Conservation (phyloP, 64 coral and sea anemone species). For the Pachyseris speciosa region DNA sequence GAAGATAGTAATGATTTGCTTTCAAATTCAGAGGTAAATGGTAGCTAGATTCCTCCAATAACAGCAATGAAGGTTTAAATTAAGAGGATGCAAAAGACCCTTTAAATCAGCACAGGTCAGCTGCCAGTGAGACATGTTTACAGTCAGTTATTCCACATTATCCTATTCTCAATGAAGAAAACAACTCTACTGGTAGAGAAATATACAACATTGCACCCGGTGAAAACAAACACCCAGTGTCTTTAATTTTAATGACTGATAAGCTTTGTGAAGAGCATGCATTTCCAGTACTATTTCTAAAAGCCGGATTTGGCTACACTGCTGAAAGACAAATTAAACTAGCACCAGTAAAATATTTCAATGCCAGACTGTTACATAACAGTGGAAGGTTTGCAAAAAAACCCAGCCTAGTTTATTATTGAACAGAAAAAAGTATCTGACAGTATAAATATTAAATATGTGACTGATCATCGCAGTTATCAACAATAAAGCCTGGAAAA, state of each 20-base stretch:
- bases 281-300: slow-evolving; percentile 53
- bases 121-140: slow-evolving; percentile 32
- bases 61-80: too few relatives aligned
- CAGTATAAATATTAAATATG: too few relatives aligned
- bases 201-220: slow-evolving; percentile 38
- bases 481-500: too few relatives aligned
- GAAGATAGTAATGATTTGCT: too few relatives aligned
- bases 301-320: slow-evolving; percentile 41
- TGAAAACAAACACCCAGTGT: slow-evolving; percentile 43
- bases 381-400: too few relatives aligned
- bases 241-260: slow-evolving; percentile 36
- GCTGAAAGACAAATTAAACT: slow-evolving; percentile 56
- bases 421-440: too few relatives aligned
- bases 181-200: not conserved
- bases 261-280: slow-evolving; percentile 63
- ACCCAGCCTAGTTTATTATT: too few relatives aligned
- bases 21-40: too few relatives aligned
- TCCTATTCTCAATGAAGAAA: not conserved
- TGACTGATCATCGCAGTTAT: too few relatives aligned
- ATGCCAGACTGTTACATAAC: too few relatives aligned
- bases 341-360: too few relatives aligned
- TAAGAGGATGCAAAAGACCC: not conserved
- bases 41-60: too few relatives aligned
- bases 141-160: slow-evolving; percentile 41
- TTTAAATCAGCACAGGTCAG: slow-evolving; percentile 25